Conservation (phyloP, 2,797 vertebrate species). For the Anniella stebbinsi region DNA sequence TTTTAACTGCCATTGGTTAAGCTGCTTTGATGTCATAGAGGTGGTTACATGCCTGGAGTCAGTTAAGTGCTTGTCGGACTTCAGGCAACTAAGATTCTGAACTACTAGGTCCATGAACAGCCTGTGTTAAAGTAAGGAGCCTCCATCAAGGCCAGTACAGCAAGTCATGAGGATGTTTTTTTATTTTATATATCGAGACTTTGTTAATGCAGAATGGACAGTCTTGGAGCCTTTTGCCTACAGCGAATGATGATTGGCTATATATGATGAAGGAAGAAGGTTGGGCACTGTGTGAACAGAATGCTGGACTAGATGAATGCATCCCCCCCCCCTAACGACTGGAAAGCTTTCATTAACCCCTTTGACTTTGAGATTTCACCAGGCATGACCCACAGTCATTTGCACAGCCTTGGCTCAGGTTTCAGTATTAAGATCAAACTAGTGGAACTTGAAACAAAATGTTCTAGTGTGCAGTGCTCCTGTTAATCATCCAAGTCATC, state of each 20-base stretch:
- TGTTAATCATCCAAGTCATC: not conserved
- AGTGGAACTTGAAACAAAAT: not conserved
- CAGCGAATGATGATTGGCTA: not conserved
- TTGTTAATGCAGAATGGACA: not conserved
- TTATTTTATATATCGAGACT: too few relatives aligned
- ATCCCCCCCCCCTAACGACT: not conserved
- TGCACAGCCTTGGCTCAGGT: not conserved
- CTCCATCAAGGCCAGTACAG: not conserved
- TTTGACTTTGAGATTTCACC: not conserved
- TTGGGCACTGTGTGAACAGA: too few relatives aligned
- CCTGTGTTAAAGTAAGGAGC: not conserved
- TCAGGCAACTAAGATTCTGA: not conserved
- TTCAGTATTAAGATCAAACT: not conserved
- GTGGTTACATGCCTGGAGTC: not conserved
- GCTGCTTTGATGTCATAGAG: not conserved
- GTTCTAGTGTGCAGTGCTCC: not conserved
- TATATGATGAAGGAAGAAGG: not conserved
- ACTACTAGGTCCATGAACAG: not conserved
- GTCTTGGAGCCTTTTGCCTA: not conserved
- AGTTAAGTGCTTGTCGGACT: not conserved
- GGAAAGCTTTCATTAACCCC: not conserved
- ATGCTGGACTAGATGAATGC: too few relatives aligned
- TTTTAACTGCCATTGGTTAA: not conserved
- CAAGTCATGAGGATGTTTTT: not conserved
- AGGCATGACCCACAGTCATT: not conserved